Evolutionary conservation across 1,140 invertebrate species (phyloP).

Genomic region (Procambarus virginalis): DNA sequence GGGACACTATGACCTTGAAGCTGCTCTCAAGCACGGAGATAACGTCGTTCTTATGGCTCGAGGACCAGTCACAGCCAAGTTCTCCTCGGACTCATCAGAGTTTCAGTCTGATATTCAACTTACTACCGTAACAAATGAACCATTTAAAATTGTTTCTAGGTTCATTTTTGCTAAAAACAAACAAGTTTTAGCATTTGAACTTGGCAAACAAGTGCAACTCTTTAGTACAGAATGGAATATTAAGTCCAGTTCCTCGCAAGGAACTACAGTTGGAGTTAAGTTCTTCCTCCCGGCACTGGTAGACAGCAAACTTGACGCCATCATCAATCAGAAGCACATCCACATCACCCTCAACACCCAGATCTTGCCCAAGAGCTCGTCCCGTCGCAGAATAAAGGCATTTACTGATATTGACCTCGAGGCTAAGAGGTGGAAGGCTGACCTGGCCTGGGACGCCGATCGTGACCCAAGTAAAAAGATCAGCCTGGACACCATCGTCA

Average conservation of each 20-base stretch:
- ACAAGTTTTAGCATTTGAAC: neutral
- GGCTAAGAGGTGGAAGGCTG: neutral
- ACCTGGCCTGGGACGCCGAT: constrained; percentile 40
- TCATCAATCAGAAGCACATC: neutral
- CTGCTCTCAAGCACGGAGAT: neutral
- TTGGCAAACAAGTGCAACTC: neutral
- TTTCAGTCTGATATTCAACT: neutral
- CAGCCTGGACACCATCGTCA: neutral
- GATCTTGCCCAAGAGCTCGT: constrained; percentile 4
- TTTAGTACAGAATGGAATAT: neutral
- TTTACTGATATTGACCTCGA: constrained; percentile 31
- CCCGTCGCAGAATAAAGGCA: constrained; percentile 25
- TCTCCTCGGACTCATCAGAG: neutral
- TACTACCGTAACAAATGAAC: neutral
- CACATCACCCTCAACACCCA: constrained; percentile 31
- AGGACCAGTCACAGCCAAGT: neutral
- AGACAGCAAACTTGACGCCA: constrained; percentile 1
- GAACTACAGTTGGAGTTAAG: neutral
- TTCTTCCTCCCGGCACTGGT: neutral
- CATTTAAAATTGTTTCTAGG: neutral
- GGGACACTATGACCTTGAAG: neutral
- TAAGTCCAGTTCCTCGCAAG: neutral
- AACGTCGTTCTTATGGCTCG: neutral
- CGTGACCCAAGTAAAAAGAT: constrained; percentile 15
- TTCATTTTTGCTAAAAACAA: neutral